Conservation (phyloP, 2,888 invertebrate genomes). For the Troglohyphantes excavatus region DNA sequence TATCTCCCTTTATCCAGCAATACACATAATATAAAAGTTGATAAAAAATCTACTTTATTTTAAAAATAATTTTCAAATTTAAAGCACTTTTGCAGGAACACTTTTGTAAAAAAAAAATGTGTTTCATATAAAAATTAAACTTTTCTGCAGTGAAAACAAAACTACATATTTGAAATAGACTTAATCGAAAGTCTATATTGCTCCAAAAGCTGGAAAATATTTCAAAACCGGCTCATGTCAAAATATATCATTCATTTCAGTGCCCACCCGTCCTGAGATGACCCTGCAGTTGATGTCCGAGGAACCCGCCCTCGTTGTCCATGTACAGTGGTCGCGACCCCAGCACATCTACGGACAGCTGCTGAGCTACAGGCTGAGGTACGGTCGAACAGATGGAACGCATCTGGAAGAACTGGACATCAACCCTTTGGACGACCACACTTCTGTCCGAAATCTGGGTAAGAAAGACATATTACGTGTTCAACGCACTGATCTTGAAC, state of each 20-base stretch:
- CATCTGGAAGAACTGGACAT: constrained; percentile 79
- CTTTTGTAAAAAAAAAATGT: too few species aligned
- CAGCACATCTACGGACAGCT: constrained; percentile 94
- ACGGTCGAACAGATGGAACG: constrained; percentile 86
- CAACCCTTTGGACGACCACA: constrained; percentile 77
- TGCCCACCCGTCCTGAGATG: constrained; percentile 84
- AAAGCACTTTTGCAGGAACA: too few species aligned
- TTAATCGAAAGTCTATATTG: not conserved
- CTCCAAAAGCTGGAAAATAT: too few species aligned
- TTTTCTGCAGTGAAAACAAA: too few species aligned
- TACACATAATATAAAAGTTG: too few species aligned
- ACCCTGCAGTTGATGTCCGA: constrained; percentile 89
- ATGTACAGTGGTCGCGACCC: constrained; percentile 96
- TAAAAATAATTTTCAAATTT: too few species aligned
- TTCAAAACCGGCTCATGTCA: not conserved
- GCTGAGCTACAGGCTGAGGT: constrained; percentile 92
- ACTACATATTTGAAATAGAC: too few species aligned
- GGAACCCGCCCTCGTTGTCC: constrained; percentile 93
- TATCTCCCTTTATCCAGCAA: too few species aligned
- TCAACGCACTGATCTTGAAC: too few species aligned
- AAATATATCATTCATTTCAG: constrained; percentile 81
- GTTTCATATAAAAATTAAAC: too few species aligned
- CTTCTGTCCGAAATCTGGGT: constrained; percentile 75
- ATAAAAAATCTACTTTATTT: too few species aligned
- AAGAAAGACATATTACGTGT: too few species aligned